phyloP scores from a whole-genome alignment of 1,140 invertebrate species.

The Popillia japonica region DNA sequence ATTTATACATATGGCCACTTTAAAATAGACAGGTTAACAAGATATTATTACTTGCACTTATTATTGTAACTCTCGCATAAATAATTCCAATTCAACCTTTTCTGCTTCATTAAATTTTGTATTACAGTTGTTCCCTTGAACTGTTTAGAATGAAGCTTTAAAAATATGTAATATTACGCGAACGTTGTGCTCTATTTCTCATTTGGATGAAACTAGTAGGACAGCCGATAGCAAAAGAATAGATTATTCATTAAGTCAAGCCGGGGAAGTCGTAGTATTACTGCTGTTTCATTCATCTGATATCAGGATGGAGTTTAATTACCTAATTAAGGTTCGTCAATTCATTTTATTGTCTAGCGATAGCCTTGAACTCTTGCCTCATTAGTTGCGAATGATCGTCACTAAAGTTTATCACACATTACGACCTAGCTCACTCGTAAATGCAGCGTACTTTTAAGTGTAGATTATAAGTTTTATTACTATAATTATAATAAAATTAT shows the following conservation, averaged over 20 bases:
- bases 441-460: background rate
- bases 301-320: constrained; percentile 15
- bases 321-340: constrained; percentile 18
- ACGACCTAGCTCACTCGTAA: background rate
- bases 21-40: background rate
- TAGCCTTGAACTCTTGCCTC: constrained; percentile 26
- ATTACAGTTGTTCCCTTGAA: constrained; percentile 10
- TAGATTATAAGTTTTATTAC: background rate
- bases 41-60: background rate
- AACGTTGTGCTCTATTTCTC: background rate
- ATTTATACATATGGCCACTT: too few species aligned
- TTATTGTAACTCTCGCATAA: background rate
- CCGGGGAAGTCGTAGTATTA: background rate
- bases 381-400: constrained; percentile 24
- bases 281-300: constrained; percentile 12
- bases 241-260: constrained; percentile 7
- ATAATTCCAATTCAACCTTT: background rate
- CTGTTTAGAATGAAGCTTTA: background rate
- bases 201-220: background rate
- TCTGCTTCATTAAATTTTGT: background rate
- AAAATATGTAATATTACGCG: background rate
- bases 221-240: background rate
- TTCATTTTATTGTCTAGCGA: constrained; percentile 1
- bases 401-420: too few species aligned
- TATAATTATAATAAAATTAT: background rate